These are phyloP conservation scores for Florisuga fusca DNA, from an alignment of 2,797 vertebrate genomes.

Conservation along the genomic window DNA sequence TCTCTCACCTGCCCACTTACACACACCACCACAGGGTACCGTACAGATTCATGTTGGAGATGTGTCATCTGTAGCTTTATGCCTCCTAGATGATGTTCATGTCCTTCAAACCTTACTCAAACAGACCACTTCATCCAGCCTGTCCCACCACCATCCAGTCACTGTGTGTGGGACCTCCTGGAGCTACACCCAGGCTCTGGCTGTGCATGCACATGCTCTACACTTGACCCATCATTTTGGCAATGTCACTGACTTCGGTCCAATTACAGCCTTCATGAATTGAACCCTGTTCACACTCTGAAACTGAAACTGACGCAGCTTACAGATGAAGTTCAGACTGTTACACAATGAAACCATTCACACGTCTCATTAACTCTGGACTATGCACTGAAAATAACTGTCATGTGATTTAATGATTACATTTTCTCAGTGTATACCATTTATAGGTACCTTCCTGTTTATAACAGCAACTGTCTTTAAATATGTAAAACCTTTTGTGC, in stretches of 20 bases:
- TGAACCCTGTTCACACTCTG: conserved; percentile 21
- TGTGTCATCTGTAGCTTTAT: not conserved
- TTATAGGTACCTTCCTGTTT: conserved; percentile 25
- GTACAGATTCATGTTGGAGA: not conserved
- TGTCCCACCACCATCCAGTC: not conserved
- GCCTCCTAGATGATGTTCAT: not conserved
- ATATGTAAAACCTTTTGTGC: not conserved
- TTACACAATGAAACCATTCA: conserved; percentile 59
- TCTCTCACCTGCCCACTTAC: not conserved
- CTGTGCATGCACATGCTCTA: not conserved
- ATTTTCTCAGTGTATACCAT: conserved; percentile 41
- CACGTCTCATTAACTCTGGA: conserved; percentile 41
- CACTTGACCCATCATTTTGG: conserved; percentile 41
- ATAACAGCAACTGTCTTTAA: not conserved
- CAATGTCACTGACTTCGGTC: not conserved
- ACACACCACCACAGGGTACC: not conserved
- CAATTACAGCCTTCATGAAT: conserved; percentile 44
- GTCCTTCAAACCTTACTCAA: not conserved
- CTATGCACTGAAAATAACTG: conserved; percentile 45
- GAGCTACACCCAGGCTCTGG: not conserved
- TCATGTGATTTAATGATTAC: not conserved
- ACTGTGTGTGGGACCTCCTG: accelerated
- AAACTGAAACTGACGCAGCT: conserved; percentile 22
- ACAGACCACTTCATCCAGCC: not conserved
- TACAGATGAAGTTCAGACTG: not conserved